phyloP scores from a whole-genome alignment of 2,888 invertebrate genomes.

The Ophion slaviceki region DNA sequence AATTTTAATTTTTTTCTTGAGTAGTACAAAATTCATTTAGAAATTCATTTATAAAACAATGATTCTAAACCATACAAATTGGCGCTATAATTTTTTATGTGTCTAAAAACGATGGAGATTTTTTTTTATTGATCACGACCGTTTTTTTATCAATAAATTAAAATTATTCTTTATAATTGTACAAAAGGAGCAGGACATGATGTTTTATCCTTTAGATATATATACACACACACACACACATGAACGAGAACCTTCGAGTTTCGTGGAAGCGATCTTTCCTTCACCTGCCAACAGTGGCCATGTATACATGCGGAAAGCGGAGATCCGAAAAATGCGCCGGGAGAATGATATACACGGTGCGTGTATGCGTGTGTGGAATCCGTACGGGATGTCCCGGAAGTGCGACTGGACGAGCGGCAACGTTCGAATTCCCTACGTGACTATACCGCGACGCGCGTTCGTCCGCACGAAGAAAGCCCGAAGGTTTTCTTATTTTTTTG shows the following conservation, averaged over 20 bases:
- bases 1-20: too few species aligned
- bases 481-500: too few species aligned
- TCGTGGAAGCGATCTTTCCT: slow-evolving; percentile 79
- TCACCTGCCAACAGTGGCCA: slow-evolving; percentile 72
- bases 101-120: too few species aligned
- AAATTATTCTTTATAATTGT: too few species aligned
- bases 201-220: too few species aligned
- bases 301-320: slow-evolving; percentile 65
- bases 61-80: too few species aligned
- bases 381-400: slow-evolving; percentile 74
- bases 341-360: neutral
- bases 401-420: slow-evolving; percentile 64
- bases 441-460: slow-evolving; percentile 30
- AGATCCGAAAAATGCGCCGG: slow-evolving; percentile 52
- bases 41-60: too few species aligned
- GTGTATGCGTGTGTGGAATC: slow-evolving; percentile 49
- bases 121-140: too few species aligned
- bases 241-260: slow-evolving; percentile 69
- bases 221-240: neutral
- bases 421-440: slow-evolving; percentile 59
- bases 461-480: slow-evolving; percentile 14
- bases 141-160: too few species aligned
- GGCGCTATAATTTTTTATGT: too few species aligned
- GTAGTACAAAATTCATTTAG: too few species aligned
- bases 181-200: too few species aligned